These are phyloP conservation scores for Ceyx margarethae DNA, from an alignment of 2,113 vertebrate species.

Conservation along the genomic window DNA sequence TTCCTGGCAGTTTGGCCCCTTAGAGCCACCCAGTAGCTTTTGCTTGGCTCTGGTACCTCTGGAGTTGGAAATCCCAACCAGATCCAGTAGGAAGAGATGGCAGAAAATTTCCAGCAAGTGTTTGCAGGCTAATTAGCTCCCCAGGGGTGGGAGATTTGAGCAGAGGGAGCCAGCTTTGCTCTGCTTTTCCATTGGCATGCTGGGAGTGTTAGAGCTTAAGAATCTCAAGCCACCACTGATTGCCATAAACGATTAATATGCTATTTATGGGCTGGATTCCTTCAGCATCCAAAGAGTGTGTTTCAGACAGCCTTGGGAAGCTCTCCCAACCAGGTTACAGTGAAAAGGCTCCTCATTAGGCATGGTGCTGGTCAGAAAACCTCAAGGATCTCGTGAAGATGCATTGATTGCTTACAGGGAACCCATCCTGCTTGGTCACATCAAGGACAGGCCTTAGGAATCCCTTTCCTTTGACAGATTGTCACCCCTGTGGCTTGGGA, in stretches of 20 bases:
- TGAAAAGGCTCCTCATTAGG: not conserved
- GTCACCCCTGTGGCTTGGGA: not conserved
- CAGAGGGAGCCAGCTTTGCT: constrained; percentile 22
- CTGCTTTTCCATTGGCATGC: constrained; percentile 33
- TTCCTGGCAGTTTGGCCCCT: not conserved
- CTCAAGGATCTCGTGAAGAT: not conserved
- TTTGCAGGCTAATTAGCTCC: constrained; percentile 67
- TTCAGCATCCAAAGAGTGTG: not conserved
- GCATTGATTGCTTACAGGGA: rapidly evolving
- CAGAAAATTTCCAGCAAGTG: constrained; percentile 16
- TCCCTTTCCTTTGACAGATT: not conserved
- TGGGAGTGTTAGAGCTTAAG: constrained; percentile 29
- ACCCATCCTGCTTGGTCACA: rapidly evolving
- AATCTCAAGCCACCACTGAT: constrained; percentile 34
- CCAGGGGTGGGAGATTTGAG: constrained; percentile 60
- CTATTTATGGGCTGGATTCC: not conserved
- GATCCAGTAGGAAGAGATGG: not conserved
- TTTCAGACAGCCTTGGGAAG: not conserved
- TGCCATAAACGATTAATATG: constrained; percentile 1
- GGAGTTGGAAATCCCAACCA: constrained; percentile 42
- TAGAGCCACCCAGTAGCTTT: constrained; percentile 20
- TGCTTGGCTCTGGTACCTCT: constrained; percentile 3
- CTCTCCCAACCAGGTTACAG: not conserved
- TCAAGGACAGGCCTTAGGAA: not conserved
- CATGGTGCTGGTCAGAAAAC: not conserved